Base-by-base conservation (phyloP, 2,797 vertebrate species). In the Spinibarbus caldwelli region DNA sequence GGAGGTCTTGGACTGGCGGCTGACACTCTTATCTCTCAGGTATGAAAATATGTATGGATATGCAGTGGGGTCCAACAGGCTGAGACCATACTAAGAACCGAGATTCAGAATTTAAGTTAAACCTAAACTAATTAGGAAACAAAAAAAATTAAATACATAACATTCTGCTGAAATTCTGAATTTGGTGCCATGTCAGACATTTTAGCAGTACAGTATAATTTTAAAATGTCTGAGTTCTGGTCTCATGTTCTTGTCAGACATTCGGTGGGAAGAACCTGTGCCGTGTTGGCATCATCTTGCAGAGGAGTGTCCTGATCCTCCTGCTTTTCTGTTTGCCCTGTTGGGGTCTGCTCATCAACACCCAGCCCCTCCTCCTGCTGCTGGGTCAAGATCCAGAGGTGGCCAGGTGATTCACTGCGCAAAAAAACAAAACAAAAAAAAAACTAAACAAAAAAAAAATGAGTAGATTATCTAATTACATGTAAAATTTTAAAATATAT, bases 281-380 rank as follows among this genome's bases (percentile, higher is more conserved):
- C 87, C 92, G 95, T 0, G 96, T 98, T 80, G 98, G 97, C 17
- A 94, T 96, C 86, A 97, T 99, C 88, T 93, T 98, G 52, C 98
- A 99, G 91, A 92, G 94, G 0, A 92, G 96, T 2, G 73, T 91
- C 43, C 89, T 98, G 84, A 96, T 97, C 84, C 94, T 98, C 62
- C 92, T 98, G 57, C 87, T 98, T n/a, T 97, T 95, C 93, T 98
- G 97, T 90, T 94, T 97, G 80, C 97, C 97, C 17, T 98, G 97
- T 93, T 98, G 97, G 97, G 96, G 94, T 0, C 81, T 98, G 80
- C 97, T 99, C 86, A 90, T 98, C 91, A 98, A 98, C 88, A 95
- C 97, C 0, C 88, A 97, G 90, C 84, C 84, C 73, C 90, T 98
- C 85, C 94, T 98, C 66, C 92, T 97, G 38, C 92, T 94, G 49